A percentile compares a stretch with the other conserved stretches of the same genome.
Conservation (phyloP, 2,113 vertebrate genomes). For the Enhydra lutris region DNA sequence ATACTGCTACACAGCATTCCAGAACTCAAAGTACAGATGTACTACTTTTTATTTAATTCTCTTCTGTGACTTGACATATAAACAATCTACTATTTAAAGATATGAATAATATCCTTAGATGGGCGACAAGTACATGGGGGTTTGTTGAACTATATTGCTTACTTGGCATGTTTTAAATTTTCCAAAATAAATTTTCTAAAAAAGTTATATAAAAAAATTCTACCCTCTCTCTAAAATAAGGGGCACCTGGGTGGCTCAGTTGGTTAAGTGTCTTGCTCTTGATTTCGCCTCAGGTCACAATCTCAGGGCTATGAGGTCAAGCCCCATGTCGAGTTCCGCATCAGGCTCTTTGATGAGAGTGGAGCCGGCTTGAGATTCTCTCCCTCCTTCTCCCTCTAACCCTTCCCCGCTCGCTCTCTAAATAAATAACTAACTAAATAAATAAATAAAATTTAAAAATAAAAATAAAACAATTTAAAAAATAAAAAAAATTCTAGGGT, state of each 20-base stretch:
- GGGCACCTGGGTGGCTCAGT: neutral
- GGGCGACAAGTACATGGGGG: neutral
- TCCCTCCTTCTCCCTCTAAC: neutral
- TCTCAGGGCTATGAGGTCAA: neutral
- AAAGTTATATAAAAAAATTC: neutral
- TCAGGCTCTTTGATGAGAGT: neutral
- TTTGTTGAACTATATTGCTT: neutral
- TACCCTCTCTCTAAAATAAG: neutral
- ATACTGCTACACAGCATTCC: neutral
- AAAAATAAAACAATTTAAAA: neutral
- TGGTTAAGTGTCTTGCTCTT: neutral
- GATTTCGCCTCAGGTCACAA: neutral
- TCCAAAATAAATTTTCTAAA: neutral
- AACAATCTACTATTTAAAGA: neutral
- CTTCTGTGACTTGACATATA: neutral
- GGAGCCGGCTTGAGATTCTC: neutral
- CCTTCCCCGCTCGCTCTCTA: fast-evolving
- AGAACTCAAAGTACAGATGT: neutral
- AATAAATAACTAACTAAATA: neutral
- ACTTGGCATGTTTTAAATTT: slow-evolving; percentile 2
- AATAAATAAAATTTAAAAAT: neutral
- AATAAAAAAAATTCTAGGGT: neutral
- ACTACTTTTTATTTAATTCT: neutral
- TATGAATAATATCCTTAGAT: neutral
- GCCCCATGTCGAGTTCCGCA: fast-evolving